Evolutionary conservation across 2,113 vertebrate genomes (phyloP).

Genomic region (Axis porcinus): DNA sequence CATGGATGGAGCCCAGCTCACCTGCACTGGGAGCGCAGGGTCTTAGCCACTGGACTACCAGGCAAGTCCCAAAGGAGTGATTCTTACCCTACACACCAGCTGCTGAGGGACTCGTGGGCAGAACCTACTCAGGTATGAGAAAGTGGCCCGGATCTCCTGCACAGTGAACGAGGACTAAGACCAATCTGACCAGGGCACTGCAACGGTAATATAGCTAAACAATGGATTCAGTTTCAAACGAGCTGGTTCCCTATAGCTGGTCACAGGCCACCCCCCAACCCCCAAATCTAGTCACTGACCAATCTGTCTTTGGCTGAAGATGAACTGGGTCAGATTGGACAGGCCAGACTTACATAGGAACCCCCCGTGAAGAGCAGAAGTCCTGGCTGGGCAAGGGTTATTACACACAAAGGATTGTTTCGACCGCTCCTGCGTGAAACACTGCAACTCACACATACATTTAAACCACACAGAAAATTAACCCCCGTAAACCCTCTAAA

Average conservation of each 20-base stretch:
- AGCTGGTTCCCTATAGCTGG: not conserved
- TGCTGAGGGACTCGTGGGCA: not conserved
- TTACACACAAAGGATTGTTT: not conserved
- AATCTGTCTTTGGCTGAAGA: not conserved
- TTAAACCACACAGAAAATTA: not conserved
- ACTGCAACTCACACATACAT: rapidly evolving
- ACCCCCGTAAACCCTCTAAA: not conserved
- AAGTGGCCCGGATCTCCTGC: not conserved
- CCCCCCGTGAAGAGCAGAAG: not conserved
- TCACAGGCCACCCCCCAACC: not conserved
- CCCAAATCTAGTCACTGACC: not conserved
- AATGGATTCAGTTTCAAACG: rapidly evolving
- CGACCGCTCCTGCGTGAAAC: rapidly evolving
- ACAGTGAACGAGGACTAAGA: rapidly evolving
- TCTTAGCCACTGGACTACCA: not conserved
- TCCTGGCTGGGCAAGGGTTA: too few species aligned
- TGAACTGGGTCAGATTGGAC: not conserved
- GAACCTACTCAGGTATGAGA: not conserved
- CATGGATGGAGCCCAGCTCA: not conserved
- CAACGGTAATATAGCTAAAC: rapidly evolving
- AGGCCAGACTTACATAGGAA: not conserved
- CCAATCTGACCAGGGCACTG: rapidly evolving
- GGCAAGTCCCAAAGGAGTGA: not conserved
- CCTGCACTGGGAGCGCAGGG: not conserved
- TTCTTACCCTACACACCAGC: not conserved